A percentile compares a stretch with the other conserved stretches of the same genome.
Conservation (phyloP, 1,140 invertebrate species). For the Bicyclus anynana region DNA sequence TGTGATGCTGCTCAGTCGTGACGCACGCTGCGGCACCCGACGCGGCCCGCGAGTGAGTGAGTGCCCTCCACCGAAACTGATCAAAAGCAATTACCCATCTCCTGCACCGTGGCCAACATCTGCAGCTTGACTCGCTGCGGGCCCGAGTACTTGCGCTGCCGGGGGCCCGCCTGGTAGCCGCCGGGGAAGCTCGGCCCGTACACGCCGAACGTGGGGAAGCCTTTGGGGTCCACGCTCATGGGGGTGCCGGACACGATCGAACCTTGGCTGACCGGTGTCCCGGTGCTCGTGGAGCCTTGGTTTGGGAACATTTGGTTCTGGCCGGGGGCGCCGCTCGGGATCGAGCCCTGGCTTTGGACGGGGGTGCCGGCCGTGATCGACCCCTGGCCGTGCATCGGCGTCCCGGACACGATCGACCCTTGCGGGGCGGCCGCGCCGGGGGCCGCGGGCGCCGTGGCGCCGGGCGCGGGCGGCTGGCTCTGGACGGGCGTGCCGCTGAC, state of each 20-base stretch:
- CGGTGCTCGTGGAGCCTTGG: slow-evolving; percentile 27
- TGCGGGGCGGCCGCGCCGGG: slow-evolving; percentile 3
- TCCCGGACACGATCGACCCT: slow-evolving; percentile 23
- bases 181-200: slow-evolving; percentile 11
- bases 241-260: slow-evolving; percentile 28
- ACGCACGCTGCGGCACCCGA: too few species aligned
- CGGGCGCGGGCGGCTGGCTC: not conserved
- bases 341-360: slow-evolving; percentile 29
- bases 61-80: slow-evolving; percentile 27
- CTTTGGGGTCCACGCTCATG: slow-evolving; percentile 15
- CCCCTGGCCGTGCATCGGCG: slow-evolving; percentile 15
- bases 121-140: slow-evolving; percentile 69
- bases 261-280: slow-evolving; percentile 4
- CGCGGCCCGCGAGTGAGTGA: too few species aligned
- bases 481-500: slow-evolving; percentile 10
- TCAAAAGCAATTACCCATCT: slow-evolving; percentile 68
- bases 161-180: not conserved
- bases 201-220: slow-evolving; percentile 23
- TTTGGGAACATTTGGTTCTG: slow-evolving; percentile 7
- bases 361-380: slow-evolving; percentile 34
- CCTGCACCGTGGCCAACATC: slow-evolving; percentile 73
- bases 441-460: not conserved
- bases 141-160: slow-evolving; percentile 63
- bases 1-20: too few species aligned
- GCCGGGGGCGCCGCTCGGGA: slow-evolving; percentile 23